Base-by-base conservation (phyloP, 2,113 vertebrate genomes). In the Chrysochloris asiatica region DNA sequence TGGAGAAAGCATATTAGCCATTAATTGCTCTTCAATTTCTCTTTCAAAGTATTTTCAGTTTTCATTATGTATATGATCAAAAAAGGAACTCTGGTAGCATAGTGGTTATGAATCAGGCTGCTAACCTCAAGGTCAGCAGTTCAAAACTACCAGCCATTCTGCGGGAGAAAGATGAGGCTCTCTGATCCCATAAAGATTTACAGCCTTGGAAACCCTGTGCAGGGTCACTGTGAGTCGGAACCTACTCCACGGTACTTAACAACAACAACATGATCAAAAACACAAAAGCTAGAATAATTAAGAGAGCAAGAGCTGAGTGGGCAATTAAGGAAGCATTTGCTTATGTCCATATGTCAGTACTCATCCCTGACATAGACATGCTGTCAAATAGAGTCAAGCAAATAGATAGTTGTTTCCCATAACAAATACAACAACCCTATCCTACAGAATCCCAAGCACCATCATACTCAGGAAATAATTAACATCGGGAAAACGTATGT, bases 281-380 rank as follows among this genome's bases (percentile, higher is more conserved):
- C 2, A 77, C 38, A 92, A 88, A 82, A 30, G 30, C n/a, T 92
- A 22, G 43, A 47, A 76, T 83, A 88, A 83, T 43, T 69, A 43
- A 67, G 24, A 88, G 47, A 83, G 56, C 6, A 73, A n/a, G 48
- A 80, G 33, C 30, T 69, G 79, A 80, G 11, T 54, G 43, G 36
- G 94, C 76, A 90, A 81, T 80, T 83, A 78, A 88, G 38, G 28
- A 81, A 80, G 45, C 33, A 36, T n/a, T 93, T 92, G 48, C 36
- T 63, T 21, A 24, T 67, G 54, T n/a, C 43, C 26, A 5, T 63
- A 26, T 0, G 0, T 80, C 77, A 43, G 86, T 77, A 38, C 73
- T 92, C 85, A 75, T 45, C 36, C 71, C 33, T 3, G 21, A 6
- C 48, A 16, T 88, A 3, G 26, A 85, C 72, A 86, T 79, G 33